Conservation (phyloP, 2,888 invertebrate species). For the Marronus borbonicus region DNA sequence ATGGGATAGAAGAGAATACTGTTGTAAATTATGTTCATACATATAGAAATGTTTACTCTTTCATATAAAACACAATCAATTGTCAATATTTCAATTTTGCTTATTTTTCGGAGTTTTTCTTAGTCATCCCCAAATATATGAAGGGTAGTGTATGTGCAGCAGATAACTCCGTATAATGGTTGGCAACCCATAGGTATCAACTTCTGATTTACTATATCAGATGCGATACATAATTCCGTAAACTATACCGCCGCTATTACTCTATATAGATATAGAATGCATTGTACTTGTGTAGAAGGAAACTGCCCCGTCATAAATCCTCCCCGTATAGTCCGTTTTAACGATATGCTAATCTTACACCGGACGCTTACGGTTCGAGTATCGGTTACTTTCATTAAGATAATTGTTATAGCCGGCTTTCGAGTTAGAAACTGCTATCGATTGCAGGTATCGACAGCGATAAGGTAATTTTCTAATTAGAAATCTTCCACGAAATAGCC, state of each 20-base stretch:
- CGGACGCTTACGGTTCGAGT: slow-evolving; percentile 49
- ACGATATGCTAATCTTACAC: slow-evolving; percentile 52
- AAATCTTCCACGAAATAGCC: slow-evolving; percentile 23
- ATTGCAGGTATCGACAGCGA: slow-evolving; percentile 44
- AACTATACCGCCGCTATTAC: slow-evolving; percentile 17
- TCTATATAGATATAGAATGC: not conserved
- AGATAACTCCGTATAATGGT: too few species aligned
- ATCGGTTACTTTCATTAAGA: slow-evolving; percentile 57
- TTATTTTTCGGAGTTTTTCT: too few species aligned
- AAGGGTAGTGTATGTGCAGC: too few species aligned
- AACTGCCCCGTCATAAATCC: slow-evolving; percentile 48
- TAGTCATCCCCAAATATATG: too few species aligned
- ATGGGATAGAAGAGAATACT: too few species aligned
- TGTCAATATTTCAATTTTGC: too few species aligned
- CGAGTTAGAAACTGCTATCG: slow-evolving; percentile 48
- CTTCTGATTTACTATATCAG: too few species aligned
- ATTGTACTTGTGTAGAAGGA: slow-evolving; percentile 30
- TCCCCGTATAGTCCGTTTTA: slow-evolving; percentile 26
- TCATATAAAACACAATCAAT: too few species aligned
- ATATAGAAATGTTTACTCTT: too few species aligned
- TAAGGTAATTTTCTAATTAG: slow-evolving; percentile 49
- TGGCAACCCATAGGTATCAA: too few species aligned
- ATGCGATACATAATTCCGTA: not conserved
- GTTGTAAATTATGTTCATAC: too few species aligned
- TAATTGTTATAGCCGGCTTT: slow-evolving; percentile 55